A percentile compares a stretch with the other conserved stretches of the same genome.
phyloP scores from a whole-genome alignment of 2,797 vertebrate species.

The Salmo trutta region DNA sequence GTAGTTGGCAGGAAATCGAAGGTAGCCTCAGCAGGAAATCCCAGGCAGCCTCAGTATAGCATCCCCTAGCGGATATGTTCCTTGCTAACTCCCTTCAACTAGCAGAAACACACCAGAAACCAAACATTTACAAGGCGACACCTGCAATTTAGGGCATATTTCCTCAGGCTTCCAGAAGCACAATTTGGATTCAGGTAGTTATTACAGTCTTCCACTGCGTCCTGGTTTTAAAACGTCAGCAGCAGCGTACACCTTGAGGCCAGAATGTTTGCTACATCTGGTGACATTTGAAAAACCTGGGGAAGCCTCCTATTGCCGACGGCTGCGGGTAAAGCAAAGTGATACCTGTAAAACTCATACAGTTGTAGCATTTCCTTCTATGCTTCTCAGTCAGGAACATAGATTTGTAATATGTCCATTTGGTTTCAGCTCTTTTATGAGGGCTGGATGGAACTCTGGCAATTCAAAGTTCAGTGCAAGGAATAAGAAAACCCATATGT shows the following conservation, averaged over 20 bases:
- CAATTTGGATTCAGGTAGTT: constrained; percentile 49
- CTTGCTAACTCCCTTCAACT: not conserved
- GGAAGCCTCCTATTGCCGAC: constrained; percentile 21
- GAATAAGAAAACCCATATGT: not conserved
- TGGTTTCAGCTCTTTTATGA: not conserved
- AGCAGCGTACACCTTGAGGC: constrained; percentile 7
- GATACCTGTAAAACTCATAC: not conserved
- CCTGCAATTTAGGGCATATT: constrained; percentile 59
- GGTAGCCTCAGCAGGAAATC: too few species aligned
- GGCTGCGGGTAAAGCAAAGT: constrained; percentile 11
- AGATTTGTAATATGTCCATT: not conserved
- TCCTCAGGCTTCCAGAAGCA: constrained; percentile 34
- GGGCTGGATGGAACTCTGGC: too few species aligned
- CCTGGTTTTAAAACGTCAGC: constrained; percentile 51
- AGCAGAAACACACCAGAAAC: constrained; percentile 14
- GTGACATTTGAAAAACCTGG: not conserved
- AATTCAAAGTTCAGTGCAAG: not conserved
- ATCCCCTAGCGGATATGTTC: not conserved
- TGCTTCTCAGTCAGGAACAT: not conserved
- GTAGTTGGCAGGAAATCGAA: too few species aligned
- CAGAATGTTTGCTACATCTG: not conserved
- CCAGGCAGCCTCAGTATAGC: too few species aligned
- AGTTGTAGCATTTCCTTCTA: not conserved
- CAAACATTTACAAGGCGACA: constrained; percentile 43
- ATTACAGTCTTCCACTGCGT: constrained; percentile 49